phyloP scores from a whole-genome alignment of 2,113 vertebrate genomes.

The Abramis brama region DNA sequence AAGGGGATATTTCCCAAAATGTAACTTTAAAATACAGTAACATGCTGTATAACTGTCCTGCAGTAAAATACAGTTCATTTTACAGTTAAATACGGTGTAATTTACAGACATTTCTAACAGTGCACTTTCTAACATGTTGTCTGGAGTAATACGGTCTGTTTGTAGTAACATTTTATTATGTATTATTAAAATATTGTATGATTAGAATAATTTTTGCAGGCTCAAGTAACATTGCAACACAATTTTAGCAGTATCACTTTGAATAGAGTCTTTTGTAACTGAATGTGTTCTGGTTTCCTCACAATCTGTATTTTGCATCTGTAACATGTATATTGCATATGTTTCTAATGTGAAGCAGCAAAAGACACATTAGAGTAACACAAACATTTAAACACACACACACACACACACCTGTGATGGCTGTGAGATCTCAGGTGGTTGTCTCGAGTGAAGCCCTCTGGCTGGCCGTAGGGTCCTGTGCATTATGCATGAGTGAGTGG shows the following conservation, averaged over 20 bases:
- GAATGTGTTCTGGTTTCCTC: not conserved
- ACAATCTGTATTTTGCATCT: not conserved
- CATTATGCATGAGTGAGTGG: constrained; percentile 70
- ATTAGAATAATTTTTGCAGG: not conserved
- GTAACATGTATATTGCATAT: not conserved
- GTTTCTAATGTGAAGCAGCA: not conserved
- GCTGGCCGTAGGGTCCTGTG: constrained; percentile 70
- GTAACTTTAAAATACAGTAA: no score
- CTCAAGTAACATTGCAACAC: not conserved
- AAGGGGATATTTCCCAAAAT: no score
- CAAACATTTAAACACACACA: constrained; percentile 3
- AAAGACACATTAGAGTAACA: constrained; percentile 3
- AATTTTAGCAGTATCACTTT: no score
- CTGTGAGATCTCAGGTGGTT: constrained; percentile 52
- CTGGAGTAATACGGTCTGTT: no score
- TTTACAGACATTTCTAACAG: no score
- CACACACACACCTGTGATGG: constrained; percentile 32
- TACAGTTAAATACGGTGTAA: no score
- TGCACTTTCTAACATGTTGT: no score
- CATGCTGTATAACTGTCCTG: no score
- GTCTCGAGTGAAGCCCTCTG: constrained; percentile 57
- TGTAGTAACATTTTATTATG: no score
- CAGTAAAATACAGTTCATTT: no score
- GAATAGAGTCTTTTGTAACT: not conserved
- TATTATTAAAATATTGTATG: no score